These are phyloP conservation scores for Aproaerema taeniolella DNA, from an alignment of 2,888 invertebrate genomes.

Conservation along the genomic window DNA sequence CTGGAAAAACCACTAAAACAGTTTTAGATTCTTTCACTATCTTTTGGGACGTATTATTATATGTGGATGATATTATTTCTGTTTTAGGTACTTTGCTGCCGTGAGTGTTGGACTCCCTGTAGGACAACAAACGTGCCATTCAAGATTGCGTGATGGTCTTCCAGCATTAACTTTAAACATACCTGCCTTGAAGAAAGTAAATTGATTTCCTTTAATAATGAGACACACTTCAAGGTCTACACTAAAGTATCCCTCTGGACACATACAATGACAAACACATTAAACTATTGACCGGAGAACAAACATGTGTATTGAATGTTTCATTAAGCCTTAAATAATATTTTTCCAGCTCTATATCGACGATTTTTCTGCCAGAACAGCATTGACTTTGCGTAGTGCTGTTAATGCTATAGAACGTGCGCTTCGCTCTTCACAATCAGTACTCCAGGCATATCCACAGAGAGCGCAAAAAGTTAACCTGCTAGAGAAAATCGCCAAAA, in stretches of 20 bases:
- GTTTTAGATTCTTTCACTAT: too few species aligned
- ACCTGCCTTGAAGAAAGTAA: conserved; percentile 17
- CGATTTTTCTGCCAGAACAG: background rate
- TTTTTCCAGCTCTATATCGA: background rate
- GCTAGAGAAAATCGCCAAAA: too few species aligned
- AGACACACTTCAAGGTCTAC: background rate
- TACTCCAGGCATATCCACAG: conserved; percentile 11
- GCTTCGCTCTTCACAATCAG: conserved; percentile 16
- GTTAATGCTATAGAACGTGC: conserved; percentile 22
- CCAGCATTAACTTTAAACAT: conserved; percentile 25
- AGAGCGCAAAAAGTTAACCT: too few species aligned
- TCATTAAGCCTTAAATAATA: background rate
- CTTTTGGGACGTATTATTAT: too few species aligned
- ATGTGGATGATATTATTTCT: too few species aligned
- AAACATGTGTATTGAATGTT: background rate
- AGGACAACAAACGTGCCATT: conserved; percentile 23
- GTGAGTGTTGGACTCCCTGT: conserved; percentile 16
- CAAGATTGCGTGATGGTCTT: conserved; percentile 22
- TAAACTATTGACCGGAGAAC: background rate
- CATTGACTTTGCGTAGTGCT: conserved; percentile 13
- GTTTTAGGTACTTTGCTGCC: conserved; percentile 28
- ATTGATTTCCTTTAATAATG: background rate
- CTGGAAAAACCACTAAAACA: too few species aligned
- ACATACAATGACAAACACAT: background rate
- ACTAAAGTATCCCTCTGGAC: background rate